Conservation (phyloP, 2,888 invertebrate species). For the Apotomis turbidana region DNA sequence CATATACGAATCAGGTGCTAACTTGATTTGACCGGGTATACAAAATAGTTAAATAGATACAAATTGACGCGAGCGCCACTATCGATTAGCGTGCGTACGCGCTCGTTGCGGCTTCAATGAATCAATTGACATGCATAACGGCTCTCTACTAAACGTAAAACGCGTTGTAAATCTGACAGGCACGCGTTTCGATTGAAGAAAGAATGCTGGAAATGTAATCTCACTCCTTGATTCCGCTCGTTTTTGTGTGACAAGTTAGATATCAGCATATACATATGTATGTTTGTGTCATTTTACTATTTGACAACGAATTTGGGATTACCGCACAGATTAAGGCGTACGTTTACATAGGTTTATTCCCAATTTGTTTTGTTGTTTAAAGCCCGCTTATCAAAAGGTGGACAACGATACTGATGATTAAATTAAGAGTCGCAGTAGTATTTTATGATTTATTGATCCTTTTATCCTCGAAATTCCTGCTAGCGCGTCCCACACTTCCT, state of each 20-base stretch:
- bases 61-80: slow-evolving; percentile 33
- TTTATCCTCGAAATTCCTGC: no score
- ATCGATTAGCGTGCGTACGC: slow-evolving; percentile 48
- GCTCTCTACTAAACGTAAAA: slow-evolving; percentile 49
- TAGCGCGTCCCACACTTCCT: no score
- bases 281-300: no score
- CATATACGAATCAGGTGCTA: not conserved
- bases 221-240: slow-evolving; percentile 14
- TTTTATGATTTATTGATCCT: no score
- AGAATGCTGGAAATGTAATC: slow-evolving; percentile 33
- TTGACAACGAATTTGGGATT: no score
- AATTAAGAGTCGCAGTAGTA: no score
- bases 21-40: not conserved
- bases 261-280: no score
- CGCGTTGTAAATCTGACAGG: slow-evolving; percentile 48
- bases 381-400: no score
- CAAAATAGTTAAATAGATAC: slow-evolving; percentile 25
- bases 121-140: slow-evolving; percentile 67
- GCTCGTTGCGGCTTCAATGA: slow-evolving; percentile 60
- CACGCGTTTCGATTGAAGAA: slow-evolving; percentile 35
- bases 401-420: no score
- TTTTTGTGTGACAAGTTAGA: not conserved
- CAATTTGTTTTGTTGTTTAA: no score
- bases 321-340: no score
- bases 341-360: no score